phyloP scores from a whole-genome alignment of 2,113 vertebrate species.

The Oriolus oriolus region DNA sequence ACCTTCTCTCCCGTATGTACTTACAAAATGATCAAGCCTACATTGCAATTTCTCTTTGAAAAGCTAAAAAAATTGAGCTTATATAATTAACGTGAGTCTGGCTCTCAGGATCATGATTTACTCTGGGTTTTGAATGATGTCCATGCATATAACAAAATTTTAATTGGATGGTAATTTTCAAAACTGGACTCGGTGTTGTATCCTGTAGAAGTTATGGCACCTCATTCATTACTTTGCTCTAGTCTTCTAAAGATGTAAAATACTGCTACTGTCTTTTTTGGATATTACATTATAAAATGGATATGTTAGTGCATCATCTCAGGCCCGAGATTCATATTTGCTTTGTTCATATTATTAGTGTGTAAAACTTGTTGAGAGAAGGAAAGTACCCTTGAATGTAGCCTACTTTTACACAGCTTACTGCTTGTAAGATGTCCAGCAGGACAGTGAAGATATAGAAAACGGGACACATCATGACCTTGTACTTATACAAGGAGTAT shows the following conservation, averaged over 20 bases:
- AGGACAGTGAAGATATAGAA: not conserved
- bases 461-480: not conserved
- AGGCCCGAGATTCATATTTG: fast-evolving
- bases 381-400: not conserved
- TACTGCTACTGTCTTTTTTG: not conserved
- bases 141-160: not conserved
- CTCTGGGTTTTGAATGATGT: not conserved
- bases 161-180: not conserved
- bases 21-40: not conserved
- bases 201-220: not conserved
- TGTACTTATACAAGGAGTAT: not conserved
- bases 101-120: not conserved
- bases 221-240: not conserved
- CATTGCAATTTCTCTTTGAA: not conserved
- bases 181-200: not conserved
- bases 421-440: not conserved
- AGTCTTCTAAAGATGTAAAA: not conserved
- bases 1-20: not conserved
- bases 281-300: not conserved
- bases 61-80: not conserved
- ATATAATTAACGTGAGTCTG: not conserved
- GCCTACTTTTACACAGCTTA: not conserved
- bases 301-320: not conserved
- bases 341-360: not conserved
- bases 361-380: not conserved